phyloP scores from a whole-genome alignment of 2,888 invertebrate genomes.

The Macrostomum cliftonense region DNA sequence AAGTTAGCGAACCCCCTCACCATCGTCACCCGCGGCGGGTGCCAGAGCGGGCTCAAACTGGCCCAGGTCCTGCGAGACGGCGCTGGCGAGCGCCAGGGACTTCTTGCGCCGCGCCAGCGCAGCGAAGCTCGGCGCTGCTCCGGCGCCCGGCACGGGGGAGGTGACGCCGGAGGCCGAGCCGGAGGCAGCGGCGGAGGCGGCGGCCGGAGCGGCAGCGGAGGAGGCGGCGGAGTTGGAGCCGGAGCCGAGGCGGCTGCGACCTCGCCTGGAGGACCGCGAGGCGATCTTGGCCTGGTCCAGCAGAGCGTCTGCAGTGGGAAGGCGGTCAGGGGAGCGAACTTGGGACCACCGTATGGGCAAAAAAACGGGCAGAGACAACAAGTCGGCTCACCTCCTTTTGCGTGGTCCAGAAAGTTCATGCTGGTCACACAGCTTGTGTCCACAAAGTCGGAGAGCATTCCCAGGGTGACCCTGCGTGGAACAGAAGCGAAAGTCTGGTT shows the following conservation, averaged over 20 bases:
- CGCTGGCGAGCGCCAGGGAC: conserved; percentile 3
- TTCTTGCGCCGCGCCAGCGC: conserved; percentile 1
- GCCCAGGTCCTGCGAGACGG: conserved; percentile 4
- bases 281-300: too few relatives aligned
- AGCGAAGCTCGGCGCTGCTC: too few relatives aligned
- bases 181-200: background rate
- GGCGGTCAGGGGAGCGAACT: too few relatives aligned
- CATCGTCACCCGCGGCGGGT: background rate
- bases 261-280: too few relatives aligned
- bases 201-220: background rate
- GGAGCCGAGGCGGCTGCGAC: background rate
- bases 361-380: too few relatives aligned
- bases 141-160: too few relatives aligned
- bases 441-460: conserved; percentile 78
- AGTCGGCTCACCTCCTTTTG: too few relatives aligned
- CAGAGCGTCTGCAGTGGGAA: too few relatives aligned
- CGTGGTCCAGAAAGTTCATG: conserved; percentile 56
- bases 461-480: conserved; percentile 62
- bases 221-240: background rate
- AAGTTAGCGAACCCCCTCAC: too few relatives aligned
- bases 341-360: too few relatives aligned
- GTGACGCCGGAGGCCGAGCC: too few relatives aligned
- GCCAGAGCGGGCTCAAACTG: background rate
- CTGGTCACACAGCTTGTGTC: conserved; percentile 93
- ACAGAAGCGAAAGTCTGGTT: too few relatives aligned